Evolutionary conservation across 2,113 vertebrate genomes (phyloP), one percentile per base, ranked within the genome.

Genomic region (Sporophila hypoxantha): DNA sequence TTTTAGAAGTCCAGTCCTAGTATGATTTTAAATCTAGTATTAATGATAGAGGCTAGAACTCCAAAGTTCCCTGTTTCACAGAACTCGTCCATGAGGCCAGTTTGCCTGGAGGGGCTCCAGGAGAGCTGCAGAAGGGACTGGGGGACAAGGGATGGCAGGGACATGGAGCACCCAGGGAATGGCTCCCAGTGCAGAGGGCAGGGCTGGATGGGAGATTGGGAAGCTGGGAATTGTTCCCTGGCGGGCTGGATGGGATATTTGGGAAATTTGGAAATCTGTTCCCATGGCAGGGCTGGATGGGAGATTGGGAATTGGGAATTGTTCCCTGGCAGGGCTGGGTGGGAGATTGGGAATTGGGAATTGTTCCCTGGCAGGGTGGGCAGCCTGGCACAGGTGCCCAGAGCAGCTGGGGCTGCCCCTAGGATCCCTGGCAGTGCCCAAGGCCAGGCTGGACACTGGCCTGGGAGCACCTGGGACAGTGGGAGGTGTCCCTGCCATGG

Each of bases 261-360:
- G n/a, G n/a, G n/a, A n/a, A n/a, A n/a, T n/a, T n/a, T n/a, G n/a
- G n/a, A n/a, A n/a, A n/a, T n/a, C n/a, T n/a, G n/a, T n/a, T n/a
- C n/a, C n/a, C n/a, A n/a, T n/a, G 52, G 37, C 22, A 73, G 60
- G 11, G 2, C 0, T 44, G 7, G 76, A 0, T 66, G 52, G 68
- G 64, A 53, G 1, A 16, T 7, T 57, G n/a, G 55, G 36, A 36
- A 36, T 23, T 57, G n/a, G 52, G 26, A 67, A 67, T 50, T 67
- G 17, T n/a, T n/a, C n/a, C n/a, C n/a, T n/a, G n/a, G 37, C 23
- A 73, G 60, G 14, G 2, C 0, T 44, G 7, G 76, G 0, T 66
- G 52, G 68, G 64, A 53, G 1, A 16, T 10, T 57, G n/a, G 55
- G n/a, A 23, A 34, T 34, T 57, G n/a, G 52, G 25, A 67, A 67